These are phyloP conservation scores for Helostoma temminkii DNA, from an alignment of 2,797 vertebrate genomes.

Conservation along the genomic window DNA sequence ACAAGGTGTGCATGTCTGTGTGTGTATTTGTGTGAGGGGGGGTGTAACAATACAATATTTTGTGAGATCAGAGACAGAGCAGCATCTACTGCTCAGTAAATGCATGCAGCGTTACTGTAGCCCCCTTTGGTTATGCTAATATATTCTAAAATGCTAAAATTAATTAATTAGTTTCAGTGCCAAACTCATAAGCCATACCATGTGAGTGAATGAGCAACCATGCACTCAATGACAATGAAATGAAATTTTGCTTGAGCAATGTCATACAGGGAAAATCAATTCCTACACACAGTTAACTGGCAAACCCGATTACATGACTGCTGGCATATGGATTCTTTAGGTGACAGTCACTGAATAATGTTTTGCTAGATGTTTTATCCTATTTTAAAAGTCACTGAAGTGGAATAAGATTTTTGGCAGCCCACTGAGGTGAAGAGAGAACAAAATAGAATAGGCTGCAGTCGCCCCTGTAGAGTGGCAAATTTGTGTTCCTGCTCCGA, in stretches of 20 bases:
- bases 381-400: constrained; percentile 45
- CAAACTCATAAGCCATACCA: constrained; percentile 66
- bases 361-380: constrained; percentile 50
- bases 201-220: constrained; percentile 53
- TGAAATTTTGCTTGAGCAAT: constrained; percentile 65
- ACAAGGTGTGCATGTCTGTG: constrained; percentile 36
- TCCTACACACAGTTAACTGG: constrained; percentile 22
- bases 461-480: constrained; percentile 33
- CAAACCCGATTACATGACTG: constrained; percentile 9
- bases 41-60: constrained; percentile 49
- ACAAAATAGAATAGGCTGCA: constrained; percentile 37
- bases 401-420: constrained; percentile 44
- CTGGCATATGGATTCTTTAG: constrained; percentile 33
- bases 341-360: constrained; percentile 33
- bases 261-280: constrained; percentile 48
- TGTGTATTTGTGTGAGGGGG: constrained; percentile 9
- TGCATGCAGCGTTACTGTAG: constrained; percentile 65
- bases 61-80: constrained; percentile 62
- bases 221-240: constrained; percentile 50
- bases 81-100: constrained; percentile 68
- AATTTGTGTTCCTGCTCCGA: constrained; percentile 38
- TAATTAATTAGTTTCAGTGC: constrained; percentile 41
- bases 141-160: constrained; percentile 74
- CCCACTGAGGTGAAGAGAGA: constrained; percentile 12
- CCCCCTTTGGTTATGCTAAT: constrained; percentile 74